phyloP scores from a whole-genome alignment of 2,113 vertebrate species.

The Syrrhaptes paradoxus region DNA sequence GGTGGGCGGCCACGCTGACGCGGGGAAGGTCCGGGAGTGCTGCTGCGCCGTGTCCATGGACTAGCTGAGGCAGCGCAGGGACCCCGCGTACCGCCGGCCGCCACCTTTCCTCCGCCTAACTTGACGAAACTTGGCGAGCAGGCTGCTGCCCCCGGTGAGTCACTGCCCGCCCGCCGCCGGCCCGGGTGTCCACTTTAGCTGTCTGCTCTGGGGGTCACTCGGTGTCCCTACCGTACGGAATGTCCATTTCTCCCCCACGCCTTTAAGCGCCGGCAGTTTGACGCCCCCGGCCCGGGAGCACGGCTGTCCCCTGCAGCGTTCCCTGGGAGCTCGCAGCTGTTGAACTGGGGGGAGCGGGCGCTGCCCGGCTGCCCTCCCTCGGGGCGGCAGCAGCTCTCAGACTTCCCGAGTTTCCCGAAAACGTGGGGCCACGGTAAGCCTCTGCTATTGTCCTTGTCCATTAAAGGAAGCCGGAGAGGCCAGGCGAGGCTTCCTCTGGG shows the following conservation, averaged over 20 bases:
- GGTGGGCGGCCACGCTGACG: not conserved
- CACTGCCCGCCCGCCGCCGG: not conserved
- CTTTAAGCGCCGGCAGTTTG: not conserved
- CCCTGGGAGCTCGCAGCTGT: not conserved
- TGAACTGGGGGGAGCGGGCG: not conserved
- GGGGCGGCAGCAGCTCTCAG: not conserved
- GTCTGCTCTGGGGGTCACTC: too few relatives aligned
- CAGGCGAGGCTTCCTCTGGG: not conserved
- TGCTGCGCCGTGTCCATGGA: not conserved
- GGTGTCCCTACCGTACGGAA: not conserved
- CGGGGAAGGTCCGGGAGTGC: not conserved
- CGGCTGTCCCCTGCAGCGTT: not conserved
- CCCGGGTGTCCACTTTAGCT: not conserved
- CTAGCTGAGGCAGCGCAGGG: not conserved
- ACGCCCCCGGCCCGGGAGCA: accelerated
- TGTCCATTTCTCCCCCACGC: too few relatives aligned
- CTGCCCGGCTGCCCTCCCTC: not conserved
- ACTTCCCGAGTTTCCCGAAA: accelerated
- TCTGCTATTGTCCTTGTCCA: not conserved
- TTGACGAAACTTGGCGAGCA: slow-evolving; percentile 6
- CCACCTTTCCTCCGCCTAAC: not conserved
- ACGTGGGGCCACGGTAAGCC: not conserved
- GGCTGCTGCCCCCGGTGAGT: slow-evolving; percentile 45
- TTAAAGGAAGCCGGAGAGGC: not conserved
- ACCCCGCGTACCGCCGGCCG: not conserved